These are phyloP conservation scores for Macaria liturata DNA, from an alignment of 2,888 invertebrate genomes.

Conservation along the genomic window DNA sequence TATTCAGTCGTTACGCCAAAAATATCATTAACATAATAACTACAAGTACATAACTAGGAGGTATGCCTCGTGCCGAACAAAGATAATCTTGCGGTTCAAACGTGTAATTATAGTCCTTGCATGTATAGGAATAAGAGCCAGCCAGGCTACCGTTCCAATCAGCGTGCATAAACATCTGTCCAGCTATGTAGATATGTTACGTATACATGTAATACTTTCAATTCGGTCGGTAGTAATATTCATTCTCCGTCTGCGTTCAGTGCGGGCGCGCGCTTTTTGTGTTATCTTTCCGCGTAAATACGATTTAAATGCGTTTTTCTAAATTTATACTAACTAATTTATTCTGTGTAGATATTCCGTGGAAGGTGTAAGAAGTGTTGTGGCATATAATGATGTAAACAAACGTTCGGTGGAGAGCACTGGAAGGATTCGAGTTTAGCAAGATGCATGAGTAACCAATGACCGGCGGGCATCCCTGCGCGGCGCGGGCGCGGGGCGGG, in stretches of 20 bases:
- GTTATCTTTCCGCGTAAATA: conserved; percentile 40
- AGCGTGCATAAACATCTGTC: conserved; percentile 47
- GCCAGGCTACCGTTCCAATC: conserved; percentile 18
- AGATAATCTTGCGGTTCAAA: conserved; percentile 18
- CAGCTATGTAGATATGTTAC: conserved; percentile 55
- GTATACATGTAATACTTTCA: conserved; percentile 55
- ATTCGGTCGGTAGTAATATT: conserved; percentile 55
- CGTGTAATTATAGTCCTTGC: conserved; percentile 25
- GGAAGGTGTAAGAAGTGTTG: conserved; percentile 47
- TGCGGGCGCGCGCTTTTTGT: conserved; percentile 54
- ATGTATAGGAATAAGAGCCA: conserved; percentile 22
- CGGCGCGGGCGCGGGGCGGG: conserved; percentile 54
- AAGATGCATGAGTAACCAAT: conserved; percentile 73
- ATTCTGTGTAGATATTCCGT: conserved; percentile 34
- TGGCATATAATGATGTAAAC: conserved; percentile 55
- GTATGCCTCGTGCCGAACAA: conserved; percentile 2
- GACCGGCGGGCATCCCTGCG: conserved; percentile 71
- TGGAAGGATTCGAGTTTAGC: conserved; percentile 63
- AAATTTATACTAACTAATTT: neutral
- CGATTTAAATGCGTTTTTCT: conserved; percentile 36
- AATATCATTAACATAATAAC: too few species aligned
- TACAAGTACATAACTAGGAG: neutral
- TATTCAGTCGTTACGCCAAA: too few species aligned
- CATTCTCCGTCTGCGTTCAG: conserved; percentile 61
- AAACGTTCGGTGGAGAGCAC: conserved; percentile 50